Conservation (phyloP, 2,797 vertebrate genomes). For the Cheirogaleus major region DNA sequence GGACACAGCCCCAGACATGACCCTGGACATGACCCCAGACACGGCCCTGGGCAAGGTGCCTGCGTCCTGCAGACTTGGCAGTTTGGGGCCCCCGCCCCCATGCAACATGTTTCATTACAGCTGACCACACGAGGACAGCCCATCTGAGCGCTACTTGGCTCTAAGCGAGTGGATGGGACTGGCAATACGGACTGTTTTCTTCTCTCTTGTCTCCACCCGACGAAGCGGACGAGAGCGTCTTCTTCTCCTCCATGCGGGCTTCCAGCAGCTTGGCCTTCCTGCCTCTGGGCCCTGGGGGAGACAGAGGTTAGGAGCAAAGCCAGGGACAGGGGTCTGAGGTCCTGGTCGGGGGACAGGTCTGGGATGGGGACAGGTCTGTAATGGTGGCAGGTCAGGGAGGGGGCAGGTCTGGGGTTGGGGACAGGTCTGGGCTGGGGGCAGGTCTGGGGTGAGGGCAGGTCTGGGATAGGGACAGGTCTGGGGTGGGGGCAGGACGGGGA, state of each 20-base stretch:
- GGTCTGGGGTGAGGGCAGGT: not conserved
- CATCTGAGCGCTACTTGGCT: not conserved
- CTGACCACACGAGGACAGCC: not conserved
- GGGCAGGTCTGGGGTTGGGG: too few species aligned
- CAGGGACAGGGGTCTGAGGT: not conserved
- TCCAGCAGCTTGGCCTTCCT: not conserved
- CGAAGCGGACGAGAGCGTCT: not conserved
- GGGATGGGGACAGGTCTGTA: too few species aligned
- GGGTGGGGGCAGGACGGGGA: not conserved
- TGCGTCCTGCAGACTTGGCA: not conserved
- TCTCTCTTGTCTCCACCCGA: constrained; percentile 45
- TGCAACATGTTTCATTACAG: not conserved
- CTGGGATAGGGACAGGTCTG: not conserved
- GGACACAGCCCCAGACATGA: too few species aligned
- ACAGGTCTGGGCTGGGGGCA: too few species aligned
- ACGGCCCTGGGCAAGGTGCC: not conserved
- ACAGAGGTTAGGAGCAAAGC: not conserved
- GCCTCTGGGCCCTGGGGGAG: not conserved
- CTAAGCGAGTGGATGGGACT: not conserved
- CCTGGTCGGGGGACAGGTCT: too few species aligned
- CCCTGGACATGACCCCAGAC: too few species aligned
- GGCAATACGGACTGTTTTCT: constrained; percentile 54
- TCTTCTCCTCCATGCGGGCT: constrained; percentile 45
- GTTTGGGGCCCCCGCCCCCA: not conserved
- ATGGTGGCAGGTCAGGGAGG: too few species aligned